phyloP scores from a whole-genome alignment of 2,888 invertebrate species.

The Polydesmus complanatus region DNA sequence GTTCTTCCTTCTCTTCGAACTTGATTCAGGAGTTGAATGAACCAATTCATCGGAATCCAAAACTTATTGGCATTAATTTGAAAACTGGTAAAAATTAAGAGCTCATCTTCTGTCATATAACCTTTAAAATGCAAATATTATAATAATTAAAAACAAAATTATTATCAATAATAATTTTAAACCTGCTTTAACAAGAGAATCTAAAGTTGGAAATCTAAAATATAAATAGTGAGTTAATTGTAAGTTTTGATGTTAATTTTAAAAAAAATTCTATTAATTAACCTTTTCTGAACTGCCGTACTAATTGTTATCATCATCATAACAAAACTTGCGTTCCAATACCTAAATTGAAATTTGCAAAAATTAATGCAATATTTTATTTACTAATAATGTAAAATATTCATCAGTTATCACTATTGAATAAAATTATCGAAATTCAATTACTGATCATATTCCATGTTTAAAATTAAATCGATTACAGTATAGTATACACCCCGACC shows the following conservation, averaged over 20 bases:
- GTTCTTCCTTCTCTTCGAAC: slow-evolving; percentile 34
- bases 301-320: slow-evolving; percentile 77
- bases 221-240: no score
- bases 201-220: slow-evolving; percentile 71
- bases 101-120: slow-evolving; percentile 29
- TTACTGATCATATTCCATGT: no score
- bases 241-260: no score
- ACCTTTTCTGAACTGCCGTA: slow-evolving; percentile 72
- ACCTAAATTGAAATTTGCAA: no score
- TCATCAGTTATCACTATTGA: no score
- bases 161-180: not conserved
- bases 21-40: slow-evolving; percentile 72
- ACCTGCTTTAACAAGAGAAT: slow-evolving; percentile 75
- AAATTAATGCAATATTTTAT: no score
- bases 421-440: no score
- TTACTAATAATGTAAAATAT: no score
- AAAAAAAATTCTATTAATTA: no score
- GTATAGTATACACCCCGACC: no score
- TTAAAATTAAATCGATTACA: no score
- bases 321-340: slow-evolving; percentile 70
- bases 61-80: slow-evolving; percentile 64
- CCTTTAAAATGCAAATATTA: slow-evolving; percentile 28
- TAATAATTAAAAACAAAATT: not conserved
- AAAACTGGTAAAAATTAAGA: slow-evolving; percentile 25
- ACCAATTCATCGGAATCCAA: slow-evolving; percentile 89